Base-by-base conservation (phyloP, 2,888 invertebrate genomes). In the Theodoxus fluviatilis region DNA sequence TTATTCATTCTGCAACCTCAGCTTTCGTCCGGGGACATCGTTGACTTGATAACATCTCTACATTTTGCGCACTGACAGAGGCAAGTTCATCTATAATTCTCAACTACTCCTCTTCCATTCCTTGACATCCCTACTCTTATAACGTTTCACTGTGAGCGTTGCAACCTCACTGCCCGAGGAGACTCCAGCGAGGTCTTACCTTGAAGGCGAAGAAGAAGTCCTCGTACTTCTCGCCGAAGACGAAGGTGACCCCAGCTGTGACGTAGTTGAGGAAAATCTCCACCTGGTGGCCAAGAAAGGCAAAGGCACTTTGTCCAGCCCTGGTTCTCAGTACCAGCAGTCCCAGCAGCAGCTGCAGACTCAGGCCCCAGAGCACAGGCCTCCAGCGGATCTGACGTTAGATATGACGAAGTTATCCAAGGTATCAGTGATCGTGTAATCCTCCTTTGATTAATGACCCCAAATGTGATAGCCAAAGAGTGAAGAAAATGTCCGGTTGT, bases 181-280 rank as follows among this genome's bases (percentile, higher is more conserved):
- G n/a, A n/a, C n/a, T n/a, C n/a, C n/a, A n/a, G n/a, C n/a, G n/a
- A n/a, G n/a, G 25, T 31, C n/a, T 9, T 61, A 75, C 75, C 72
- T 73, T 75, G 65, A 75, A 73, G n/a, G 70, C 69, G 49, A 75
- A 75, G 49, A 71, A 73, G 47, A 75, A 75, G 35, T 73, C 73
- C 28, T 52, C 37, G 69, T 75, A 75, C 37, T 70, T 72, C 12
- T 75, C 75, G 2, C 75, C 75, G 33, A 75, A 75, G 47, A 75
- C 75, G 47, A 75, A 75, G 3, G 38, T 43, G 37, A 73, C 75
- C 1, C 75, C 75, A 18, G 73, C 75, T 31, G 66, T 55, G 28
- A 75, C 72, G 35, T 75, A 69, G 59, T 68, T 67, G 22, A 73
- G 69, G 43, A 75, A 75, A n/a, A 55, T 22, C 37, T 75, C 75